These are phyloP conservation scores for Ailuropoda melanoleuca DNA, from an alignment of 2,113 vertebrate species.

Conservation along the genomic window DNA sequence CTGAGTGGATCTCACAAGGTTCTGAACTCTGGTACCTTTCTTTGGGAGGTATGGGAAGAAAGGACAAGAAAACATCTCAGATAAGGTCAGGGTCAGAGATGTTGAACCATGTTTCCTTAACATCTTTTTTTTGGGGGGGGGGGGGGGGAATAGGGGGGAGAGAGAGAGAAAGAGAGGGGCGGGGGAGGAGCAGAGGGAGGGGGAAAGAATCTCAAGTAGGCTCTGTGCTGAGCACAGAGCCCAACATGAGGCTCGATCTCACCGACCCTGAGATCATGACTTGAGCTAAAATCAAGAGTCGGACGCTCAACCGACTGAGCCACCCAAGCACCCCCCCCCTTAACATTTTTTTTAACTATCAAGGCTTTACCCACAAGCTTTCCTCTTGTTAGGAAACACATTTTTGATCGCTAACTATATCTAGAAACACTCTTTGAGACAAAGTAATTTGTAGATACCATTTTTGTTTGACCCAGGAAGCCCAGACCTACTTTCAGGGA, in stretches of 20 bases:
- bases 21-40: constrained; percentile 50
- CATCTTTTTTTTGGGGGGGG: background rate
- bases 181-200: background rate
- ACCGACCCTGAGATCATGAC: background rate
- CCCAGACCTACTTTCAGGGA: constrained; percentile 27
- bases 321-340: background rate
- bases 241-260: background rate
- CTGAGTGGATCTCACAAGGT: constrained; percentile 48
- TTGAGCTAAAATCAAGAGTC: background rate
- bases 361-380: background rate
- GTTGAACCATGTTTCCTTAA: background rate
- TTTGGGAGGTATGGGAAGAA: constrained; percentile 46
- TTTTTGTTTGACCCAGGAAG: constrained; percentile 61
- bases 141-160: background rate
- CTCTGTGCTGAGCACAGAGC: background rate
- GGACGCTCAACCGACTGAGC: background rate
- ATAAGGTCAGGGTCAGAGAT: constrained; percentile 41
- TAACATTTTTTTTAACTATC: background rate
- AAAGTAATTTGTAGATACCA: constrained; percentile 37
- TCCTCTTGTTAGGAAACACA: constrained; percentile 14
- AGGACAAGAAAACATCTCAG: constrained; percentile 5
- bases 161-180: background rate
- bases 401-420: constrained; percentile 28
- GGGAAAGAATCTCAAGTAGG: background rate
- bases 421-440: constrained; percentile 39